Conservation (phyloP, 2,888 invertebrate species). For the Lysandra coridon region DNA sequence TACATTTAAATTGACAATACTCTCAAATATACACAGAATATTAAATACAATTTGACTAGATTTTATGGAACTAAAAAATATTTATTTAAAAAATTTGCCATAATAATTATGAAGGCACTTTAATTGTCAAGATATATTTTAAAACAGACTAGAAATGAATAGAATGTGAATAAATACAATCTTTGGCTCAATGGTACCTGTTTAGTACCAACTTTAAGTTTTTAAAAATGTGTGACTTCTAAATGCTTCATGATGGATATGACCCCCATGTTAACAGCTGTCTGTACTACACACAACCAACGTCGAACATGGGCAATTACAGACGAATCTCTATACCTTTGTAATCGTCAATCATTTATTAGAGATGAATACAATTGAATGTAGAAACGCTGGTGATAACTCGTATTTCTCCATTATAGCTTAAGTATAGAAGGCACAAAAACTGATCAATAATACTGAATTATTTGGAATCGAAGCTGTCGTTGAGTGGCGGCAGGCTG, state of each 20-base stretch:
- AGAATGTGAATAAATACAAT: not conserved
- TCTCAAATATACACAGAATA: not conserved
- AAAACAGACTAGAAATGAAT: not conserved
- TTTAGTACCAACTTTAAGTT: too few species aligned
- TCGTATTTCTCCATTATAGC: too few species aligned
- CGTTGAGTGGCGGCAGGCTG: constrained; percentile 81
- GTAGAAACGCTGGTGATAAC: too few species aligned
- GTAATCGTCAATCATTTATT: not conserved
- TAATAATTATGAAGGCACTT: not conserved
- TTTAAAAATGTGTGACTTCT: too few species aligned
- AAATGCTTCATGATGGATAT: not conserved
- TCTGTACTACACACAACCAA: too few species aligned
- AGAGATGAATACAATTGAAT: too few species aligned
- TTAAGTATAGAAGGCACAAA: not conserved
- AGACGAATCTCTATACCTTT: not conserved
- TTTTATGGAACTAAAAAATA: not conserved
- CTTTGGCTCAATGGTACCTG: not conserved
- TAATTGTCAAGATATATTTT: not conserved
- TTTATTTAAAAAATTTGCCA: not conserved
- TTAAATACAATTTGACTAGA: constrained; percentile 6
- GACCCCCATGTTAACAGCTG: too few species aligned
- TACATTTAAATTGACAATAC: not conserved
- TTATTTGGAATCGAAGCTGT: constrained; percentile 66
- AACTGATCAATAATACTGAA: not conserved
- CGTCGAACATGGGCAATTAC: not conserved